These are phyloP conservation scores for Cephus pulcher DNA, from an alignment of 2,888 invertebrate genomes.

Conservation along the genomic window DNA sequence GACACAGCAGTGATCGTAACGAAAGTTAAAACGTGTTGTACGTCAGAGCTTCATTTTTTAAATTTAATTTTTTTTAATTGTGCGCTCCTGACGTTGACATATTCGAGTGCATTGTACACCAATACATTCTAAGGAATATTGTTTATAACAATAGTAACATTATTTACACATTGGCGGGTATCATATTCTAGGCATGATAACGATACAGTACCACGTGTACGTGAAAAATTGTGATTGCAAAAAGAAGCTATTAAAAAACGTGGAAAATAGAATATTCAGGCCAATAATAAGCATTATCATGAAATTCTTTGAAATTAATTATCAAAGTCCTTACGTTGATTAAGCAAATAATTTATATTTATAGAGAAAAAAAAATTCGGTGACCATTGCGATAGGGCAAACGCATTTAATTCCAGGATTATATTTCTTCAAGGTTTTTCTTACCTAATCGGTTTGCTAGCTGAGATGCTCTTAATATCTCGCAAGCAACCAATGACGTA, in stretches of 20 bases:
- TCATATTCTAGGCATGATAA: neutral
- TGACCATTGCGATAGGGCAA: neutral
- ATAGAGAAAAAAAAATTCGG: neutral
- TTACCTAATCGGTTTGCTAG: neutral
- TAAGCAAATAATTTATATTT: neutral
- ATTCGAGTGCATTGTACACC: neutral
- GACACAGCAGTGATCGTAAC: neutral
- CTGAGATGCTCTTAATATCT: neutral
- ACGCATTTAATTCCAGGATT: no score
- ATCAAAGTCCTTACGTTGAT: neutral
- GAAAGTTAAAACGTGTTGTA: neutral
- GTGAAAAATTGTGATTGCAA: neutral
- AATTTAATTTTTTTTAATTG: neutral
- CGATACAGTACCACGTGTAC: neutral
- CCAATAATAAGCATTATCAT: neutral
- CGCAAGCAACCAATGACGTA: neutral
- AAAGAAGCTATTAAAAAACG: neutral
- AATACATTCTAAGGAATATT: neutral
- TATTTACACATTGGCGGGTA: neutral
- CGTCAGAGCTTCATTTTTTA: neutral
- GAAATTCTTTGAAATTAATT: neutral
- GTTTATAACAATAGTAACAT: neutral
- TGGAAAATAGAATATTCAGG: neutral
- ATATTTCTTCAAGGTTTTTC: neutral
- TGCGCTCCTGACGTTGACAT: neutral